Conservation (phyloP, 2,888 invertebrate genomes). For the Meganola albula region DNA sequence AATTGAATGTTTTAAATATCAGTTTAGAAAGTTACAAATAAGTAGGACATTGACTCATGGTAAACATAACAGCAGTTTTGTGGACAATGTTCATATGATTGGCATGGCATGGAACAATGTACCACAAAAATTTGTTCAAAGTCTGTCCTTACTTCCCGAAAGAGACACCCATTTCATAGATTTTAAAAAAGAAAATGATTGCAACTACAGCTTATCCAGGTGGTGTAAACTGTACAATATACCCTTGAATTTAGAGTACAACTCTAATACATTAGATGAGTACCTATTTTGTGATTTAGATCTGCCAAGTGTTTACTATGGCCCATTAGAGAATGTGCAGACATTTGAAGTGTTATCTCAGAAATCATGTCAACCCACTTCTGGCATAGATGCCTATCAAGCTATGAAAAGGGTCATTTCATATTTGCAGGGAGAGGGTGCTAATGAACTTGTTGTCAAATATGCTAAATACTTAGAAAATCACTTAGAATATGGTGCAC, state of each 20-base stretch:
- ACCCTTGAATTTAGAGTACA: constrained; percentile 24
- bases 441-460: constrained; percentile 26
- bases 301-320: constrained; percentile 24
- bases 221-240: constrained; percentile 35
- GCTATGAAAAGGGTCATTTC: constrained; percentile 39
- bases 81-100: constrained; percentile 35
- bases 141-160: constrained; percentile 27
- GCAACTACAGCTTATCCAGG: constrained; percentile 30
- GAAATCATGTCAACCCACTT: constrained; percentile 20
- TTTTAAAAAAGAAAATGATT: constrained; percentile 28
- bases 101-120: constrained; percentile 38
- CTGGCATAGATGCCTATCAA: constrained; percentile 37
- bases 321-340: constrained; percentile 18
- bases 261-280: constrained; percentile 28
- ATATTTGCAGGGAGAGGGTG: constrained; percentile 36
- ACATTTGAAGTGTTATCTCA: constrained; percentile 21
- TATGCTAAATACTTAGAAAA: constrained; percentile 38
- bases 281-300: constrained; percentile 34
- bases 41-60: constrained; percentile 27
- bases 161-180: constrained; percentile 29
- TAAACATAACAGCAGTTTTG: constrained; percentile 25
- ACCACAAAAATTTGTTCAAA: constrained; percentile 29
- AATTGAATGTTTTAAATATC: constrained; percentile 36
- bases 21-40: constrained; percentile 40
- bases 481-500: constrained; percentile 35